Conservation (phyloP, 2,113 vertebrate genomes). For the Pelmatolapia mariae region DNA sequence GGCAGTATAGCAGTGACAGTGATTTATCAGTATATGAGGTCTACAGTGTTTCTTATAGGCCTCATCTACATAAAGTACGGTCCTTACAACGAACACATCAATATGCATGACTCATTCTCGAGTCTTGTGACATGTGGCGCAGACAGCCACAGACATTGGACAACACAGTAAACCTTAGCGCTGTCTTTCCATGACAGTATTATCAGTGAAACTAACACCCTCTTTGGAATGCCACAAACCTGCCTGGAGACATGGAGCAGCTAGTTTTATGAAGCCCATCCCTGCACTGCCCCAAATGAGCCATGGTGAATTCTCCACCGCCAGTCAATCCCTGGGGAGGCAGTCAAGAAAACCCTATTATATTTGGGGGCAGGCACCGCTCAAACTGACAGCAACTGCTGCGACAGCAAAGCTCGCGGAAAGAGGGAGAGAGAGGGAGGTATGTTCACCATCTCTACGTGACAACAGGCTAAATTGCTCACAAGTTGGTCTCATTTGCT, state of each 20-base stretch:
- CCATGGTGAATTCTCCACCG: constrained; percentile 66
- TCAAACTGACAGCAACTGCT: constrained; percentile 76
- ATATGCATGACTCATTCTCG: not conserved
- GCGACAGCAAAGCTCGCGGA: constrained; percentile 66
- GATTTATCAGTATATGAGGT: constrained; percentile 1
- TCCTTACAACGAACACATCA: not conserved
- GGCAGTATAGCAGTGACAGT: not conserved
- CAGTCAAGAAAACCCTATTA: constrained; percentile 73
- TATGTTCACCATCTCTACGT: constrained; percentile 36
- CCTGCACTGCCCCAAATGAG: constrained; percentile 65
- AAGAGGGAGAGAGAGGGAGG: constrained; percentile 25
- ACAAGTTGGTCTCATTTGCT: constrained; percentile 47
- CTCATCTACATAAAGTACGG: not conserved
- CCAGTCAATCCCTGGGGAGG: constrained; percentile 66
- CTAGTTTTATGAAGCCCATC: constrained; percentile 62
- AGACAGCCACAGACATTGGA: constrained; percentile 26
- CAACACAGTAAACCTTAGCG: constrained; percentile 21
- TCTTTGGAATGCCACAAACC: constrained; percentile 57
- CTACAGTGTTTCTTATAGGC: not conserved
- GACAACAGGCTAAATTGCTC: constrained; percentile 57
- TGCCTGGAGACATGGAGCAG: constrained; percentile 57
- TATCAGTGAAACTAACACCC: constrained; percentile 63
- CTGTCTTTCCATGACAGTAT: constrained; percentile 45
- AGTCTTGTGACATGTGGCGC: not conserved
- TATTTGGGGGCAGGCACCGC: constrained; percentile 69